phyloP scores from a whole-genome alignment of 1,140 invertebrate species.

The Caerostris darwini region DNA sequence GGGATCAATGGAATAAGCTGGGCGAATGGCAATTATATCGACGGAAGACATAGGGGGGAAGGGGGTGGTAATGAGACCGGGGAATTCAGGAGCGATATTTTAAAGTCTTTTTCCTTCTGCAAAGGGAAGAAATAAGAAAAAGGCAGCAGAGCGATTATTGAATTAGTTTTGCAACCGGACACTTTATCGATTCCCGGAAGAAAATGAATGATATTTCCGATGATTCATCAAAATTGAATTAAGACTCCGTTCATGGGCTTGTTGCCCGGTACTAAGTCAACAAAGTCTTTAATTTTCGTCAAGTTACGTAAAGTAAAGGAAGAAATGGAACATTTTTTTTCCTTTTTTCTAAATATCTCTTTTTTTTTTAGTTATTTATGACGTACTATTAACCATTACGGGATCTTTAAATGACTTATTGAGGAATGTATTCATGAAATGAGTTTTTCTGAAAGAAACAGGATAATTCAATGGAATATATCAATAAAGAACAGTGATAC shows the following conservation, averaged over 20 bases:
- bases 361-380: background rate
- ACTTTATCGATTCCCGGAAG: slow-evolving; percentile 59
- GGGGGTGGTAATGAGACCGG: slow-evolving; percentile 57
- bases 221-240: slow-evolving; percentile 71
- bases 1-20: slow-evolving; percentile 47
- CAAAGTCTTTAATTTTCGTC: slow-evolving; percentile 35
- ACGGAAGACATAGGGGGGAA: background rate
- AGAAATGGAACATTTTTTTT: background rate
- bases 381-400: background rate
- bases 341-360: background rate
- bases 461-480: background rate
- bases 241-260: slow-evolving; percentile 17
- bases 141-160: slow-evolving; percentile 70
- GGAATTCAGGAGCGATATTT: slow-evolving; percentile 69
- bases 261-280: background rate
- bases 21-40: slow-evolving; percentile 70
- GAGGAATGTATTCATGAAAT: too few species aligned
- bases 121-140: background rate
- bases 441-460: too few species aligned
- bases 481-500: too few species aligned
- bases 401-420: too few species aligned
- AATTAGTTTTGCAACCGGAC: slow-evolving; percentile 75
- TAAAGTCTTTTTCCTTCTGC: slow-evolving; percentile 69
- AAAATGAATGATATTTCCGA: slow-evolving; percentile 63
- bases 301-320: background rate